These are phyloP conservation scores for Drosophila mauritiana DNA, from an alignment of 1,140 invertebrate genomes.

Conservation along the genomic window DNA sequence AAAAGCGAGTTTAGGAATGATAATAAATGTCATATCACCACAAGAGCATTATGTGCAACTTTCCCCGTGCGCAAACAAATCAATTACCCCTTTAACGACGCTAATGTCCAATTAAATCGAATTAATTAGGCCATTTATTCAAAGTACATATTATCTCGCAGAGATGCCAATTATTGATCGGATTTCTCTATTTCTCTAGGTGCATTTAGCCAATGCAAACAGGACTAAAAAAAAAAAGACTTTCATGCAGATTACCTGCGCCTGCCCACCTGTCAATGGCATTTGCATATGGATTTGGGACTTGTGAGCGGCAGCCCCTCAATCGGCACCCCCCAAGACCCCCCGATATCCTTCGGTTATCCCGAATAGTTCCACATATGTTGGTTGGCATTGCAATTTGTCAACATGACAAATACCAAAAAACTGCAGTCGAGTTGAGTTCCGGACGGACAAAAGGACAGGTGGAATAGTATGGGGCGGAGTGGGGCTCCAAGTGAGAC, in stretches of 20 bases:
- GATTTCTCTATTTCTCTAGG: slow-evolving; percentile 31
- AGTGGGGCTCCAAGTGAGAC: neutral
- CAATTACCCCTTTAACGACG: neutral
- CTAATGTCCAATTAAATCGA: slow-evolving; percentile 7
- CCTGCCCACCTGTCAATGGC: slow-evolving; percentile 60
- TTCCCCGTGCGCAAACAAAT: neutral
- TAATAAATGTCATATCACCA: neutral
- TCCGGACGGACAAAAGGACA: slow-evolving; percentile 24
- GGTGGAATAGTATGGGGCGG: neutral
- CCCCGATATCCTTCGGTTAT: slow-evolving; percentile 1
- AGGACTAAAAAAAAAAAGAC: slow-evolving; percentile 32
- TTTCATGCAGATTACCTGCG: slow-evolving; percentile 69
- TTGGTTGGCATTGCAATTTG: slow-evolving; percentile 63
- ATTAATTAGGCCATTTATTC: slow-evolving; percentile 8
- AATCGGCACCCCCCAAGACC: slow-evolving; percentile 12
- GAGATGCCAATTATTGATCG: neutral
- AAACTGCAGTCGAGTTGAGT: slow-evolving; percentile 40
- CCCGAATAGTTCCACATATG: slow-evolving; percentile 34
- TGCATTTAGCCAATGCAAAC: slow-evolving; percentile 31
- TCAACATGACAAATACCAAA: slow-evolving; percentile 70
- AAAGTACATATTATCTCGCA: neutral
- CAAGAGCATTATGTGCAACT: neutral
- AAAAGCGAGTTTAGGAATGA: neutral
- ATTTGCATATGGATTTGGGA: slow-evolving; percentile 70
- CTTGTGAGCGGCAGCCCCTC: slow-evolving; percentile 46